phyloP scores from a whole-genome alignment of 2,113 vertebrate species.

The Poecilia latipinna region DNA sequence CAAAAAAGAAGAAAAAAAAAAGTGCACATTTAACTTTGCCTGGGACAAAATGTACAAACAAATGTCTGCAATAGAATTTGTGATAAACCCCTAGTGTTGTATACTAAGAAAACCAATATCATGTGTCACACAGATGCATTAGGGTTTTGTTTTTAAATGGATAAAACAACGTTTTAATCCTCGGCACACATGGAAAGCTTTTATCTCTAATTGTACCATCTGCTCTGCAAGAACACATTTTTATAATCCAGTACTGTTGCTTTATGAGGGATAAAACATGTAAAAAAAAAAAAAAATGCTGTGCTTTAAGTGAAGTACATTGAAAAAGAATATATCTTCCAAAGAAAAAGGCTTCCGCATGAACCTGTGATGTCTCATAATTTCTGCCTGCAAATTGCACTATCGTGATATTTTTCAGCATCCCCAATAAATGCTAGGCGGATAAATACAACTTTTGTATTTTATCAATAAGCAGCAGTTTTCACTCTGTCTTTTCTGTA shows the following conservation, averaged over 20 bases:
- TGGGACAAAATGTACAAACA: too few relatives aligned
- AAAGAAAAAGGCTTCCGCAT: conserved; percentile 26
- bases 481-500: conserved; percentile 39
- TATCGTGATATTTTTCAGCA: conserved; percentile 9
- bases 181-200: conserved; percentile 24
- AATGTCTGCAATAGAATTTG: too few relatives aligned
- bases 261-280: conserved; percentile 21
- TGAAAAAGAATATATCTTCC: conserved; percentile 20
- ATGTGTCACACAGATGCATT: background rate
- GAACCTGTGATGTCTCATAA: conserved; percentile 34
- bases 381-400: conserved; percentile 17
- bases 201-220: conserved; percentile 51
- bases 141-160: conserved; percentile 7
- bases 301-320: conserved; percentile 20
- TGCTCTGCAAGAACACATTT: conserved; percentile 43
- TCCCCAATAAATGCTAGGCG: conserved; percentile 7
- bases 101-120: background rate
- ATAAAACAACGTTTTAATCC: conserved; percentile 14
- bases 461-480: conserved; percentile 26
- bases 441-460: conserved; percentile 21
- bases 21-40: too few relatives aligned
- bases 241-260: conserved; percentile 21
- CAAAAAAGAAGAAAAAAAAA: too few relatives aligned
- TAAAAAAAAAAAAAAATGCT: background rate
- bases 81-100: background rate